Base-by-base conservation (phyloP, 2,888 invertebrate genomes). In the Drosophila percnosoma region DNA sequence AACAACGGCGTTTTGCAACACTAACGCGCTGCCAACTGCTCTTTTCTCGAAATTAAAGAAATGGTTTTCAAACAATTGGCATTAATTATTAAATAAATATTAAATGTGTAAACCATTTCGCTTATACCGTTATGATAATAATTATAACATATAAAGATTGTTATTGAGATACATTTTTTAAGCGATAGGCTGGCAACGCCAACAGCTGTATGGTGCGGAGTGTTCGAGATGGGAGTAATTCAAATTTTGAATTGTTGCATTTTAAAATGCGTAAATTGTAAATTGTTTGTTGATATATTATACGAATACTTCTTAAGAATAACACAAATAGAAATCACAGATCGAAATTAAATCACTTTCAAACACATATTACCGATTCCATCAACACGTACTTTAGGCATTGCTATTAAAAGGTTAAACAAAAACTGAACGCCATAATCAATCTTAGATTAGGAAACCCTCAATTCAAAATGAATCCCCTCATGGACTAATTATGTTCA, bases 1-100 rank as follows among this genome's bases (percentile, higher is more conserved):
- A 79, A 69, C 24, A 21, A 11, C n/a, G 29, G 57, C 51, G 51
- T 60, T 79, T 67, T 59, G 21, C 77, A 78, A 45, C 80, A 78
- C 78, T 80, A 29, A 2, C 2, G 77, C 40, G 63, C 8, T 78
- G 65, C 80, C 78, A 79, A 21, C 11, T 42, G 24, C 5, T 31
- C 11, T 11, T 31, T 18, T 1, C 3, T 24, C 10, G 7, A 27
- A 2, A 33, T 38, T 49, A 11, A 2, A 21, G 31, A 4, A 33
- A n/a, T 33, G 27, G 3, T 13, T 51, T 45, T 27, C 13, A 15
- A 40, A 4, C n/a, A n/a, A 27, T 10, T 40, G 3, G 4, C 2
- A 24, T 34, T 7, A 7, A 21, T 15, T 45, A 8, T 2, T 4
- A 27, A 52, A 29, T 13, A 10, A 5, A 11, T 5, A 15, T 51